Evolutionary conservation across 2,888 invertebrate genomes (phyloP), one percentile per base, ranked within the genome.

Genomic region (Cenopis cana): DNA sequence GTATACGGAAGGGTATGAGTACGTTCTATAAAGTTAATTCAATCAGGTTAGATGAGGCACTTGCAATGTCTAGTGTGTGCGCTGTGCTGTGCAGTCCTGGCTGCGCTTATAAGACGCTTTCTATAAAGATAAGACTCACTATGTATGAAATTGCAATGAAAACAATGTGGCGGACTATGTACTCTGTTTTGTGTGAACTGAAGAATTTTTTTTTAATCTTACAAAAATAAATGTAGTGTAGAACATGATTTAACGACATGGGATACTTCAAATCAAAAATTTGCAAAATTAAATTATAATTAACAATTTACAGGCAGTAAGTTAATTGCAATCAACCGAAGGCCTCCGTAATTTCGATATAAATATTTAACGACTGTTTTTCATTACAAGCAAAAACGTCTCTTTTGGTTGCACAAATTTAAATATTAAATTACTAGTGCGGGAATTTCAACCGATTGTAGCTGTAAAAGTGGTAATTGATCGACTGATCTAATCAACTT

Each of bases 11-110:
- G 41, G 14, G 41, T 14, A 14, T 14, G 6, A n/a, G 14, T 41
- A 80, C 77, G 80, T 81, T 80, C 75, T 75, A 79, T 77, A 73
- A 76, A 79, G 80, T 81, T 78, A 74, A 84, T 84, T 81, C 79
- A 81, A 77, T 79, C 75, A 73, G 74, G 78, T 76, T 68, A 72
- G 75, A 76, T 74, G 74, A 75, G 76, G 77, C 75, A 74, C 78
- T 75, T 76, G 75, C 78, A 52, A 18, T 18, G 75, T 77, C 76
- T 71, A 76, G 50, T 52, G 56, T 49, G 36, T 57, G 49, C 18
- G 46, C 41, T 60, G 10, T 14, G 46, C 41, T 60, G 10, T 14
- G 46, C 50, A 12, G 20, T n/a, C 50, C 4, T 18, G 49, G 29
- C n/a, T 2, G 46, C 24, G 20, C 8, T 17, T 12, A n/a, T 46